Conservation (phyloP, 2,797 vertebrate species). For the Vireo griseus region DNA sequence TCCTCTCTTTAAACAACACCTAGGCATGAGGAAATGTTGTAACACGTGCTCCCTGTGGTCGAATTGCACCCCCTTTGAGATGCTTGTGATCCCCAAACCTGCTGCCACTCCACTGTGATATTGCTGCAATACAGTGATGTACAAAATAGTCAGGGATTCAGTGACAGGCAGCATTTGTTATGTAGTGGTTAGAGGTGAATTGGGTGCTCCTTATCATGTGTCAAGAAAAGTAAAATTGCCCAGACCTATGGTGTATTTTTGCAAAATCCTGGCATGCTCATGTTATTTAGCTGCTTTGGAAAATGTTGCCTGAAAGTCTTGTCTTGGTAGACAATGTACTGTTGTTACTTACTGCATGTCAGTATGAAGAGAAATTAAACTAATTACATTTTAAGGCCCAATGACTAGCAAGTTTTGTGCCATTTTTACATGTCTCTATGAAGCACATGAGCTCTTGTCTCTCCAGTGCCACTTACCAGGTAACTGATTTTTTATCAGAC, state of each 20-base stretch:
- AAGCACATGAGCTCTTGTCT: not conserved
- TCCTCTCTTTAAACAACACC: not conserved
- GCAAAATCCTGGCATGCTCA: not conserved
- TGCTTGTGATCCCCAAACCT: not conserved
- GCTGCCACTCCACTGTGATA: not conserved
- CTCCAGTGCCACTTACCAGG: not conserved
- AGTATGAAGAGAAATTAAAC: conserved; percentile 10
- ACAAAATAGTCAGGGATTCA: not conserved
- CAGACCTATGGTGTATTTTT: not conserved
- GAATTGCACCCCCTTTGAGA: not conserved
- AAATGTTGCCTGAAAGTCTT: not conserved
- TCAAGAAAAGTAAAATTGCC: not conserved
- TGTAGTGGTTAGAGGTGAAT: not conserved
- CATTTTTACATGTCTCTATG: not conserved
- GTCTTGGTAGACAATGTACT: not conserved
- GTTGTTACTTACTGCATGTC: not conserved
- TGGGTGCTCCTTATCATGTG: not conserved
- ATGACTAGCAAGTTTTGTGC: not conserved
- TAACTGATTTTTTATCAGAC: not conserved
- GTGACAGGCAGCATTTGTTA: not conserved
- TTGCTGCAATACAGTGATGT: not conserved
- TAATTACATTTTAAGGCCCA: not conserved
- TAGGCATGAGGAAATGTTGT: not conserved
- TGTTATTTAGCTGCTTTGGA: not conserved
- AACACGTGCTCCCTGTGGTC: fast-evolving